These are phyloP conservation scores for Lanius ludovicianus DNA, from an alignment of 2,113 vertebrate genomes.

Conservation along the genomic window DNA sequence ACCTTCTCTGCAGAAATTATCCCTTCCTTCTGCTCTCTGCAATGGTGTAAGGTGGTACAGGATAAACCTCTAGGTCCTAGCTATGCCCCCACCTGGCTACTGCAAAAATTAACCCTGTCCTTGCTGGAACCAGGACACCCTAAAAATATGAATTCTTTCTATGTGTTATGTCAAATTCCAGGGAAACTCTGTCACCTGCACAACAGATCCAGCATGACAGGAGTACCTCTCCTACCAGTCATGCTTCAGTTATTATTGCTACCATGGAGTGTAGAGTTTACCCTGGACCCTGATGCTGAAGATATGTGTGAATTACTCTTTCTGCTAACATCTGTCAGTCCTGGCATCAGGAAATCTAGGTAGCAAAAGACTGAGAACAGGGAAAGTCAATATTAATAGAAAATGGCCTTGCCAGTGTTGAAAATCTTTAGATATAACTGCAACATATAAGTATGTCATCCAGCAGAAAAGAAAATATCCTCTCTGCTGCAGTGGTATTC, in stretches of 20 bases:
- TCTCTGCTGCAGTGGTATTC: background rate
- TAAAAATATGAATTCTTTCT: background rate
- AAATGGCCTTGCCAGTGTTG: rapidly evolving
- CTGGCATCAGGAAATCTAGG: background rate
- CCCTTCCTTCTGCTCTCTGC: background rate
- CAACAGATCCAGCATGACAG: background rate
- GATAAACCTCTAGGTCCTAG: background rate
- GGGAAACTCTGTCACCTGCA: background rate
- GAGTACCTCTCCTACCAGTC: background rate
- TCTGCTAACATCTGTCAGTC: background rate
- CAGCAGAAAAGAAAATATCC: background rate
- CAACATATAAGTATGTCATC: background rate
- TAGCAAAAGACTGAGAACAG: background rate
- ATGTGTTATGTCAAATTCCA: background rate
- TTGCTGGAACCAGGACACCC: background rate
- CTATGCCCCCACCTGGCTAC: background rate
- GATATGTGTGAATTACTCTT: background rate
- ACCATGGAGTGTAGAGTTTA: background rate
- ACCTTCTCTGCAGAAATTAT: rapidly evolving
- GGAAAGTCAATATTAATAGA: background rate
- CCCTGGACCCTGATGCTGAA: background rate
- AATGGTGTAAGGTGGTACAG: background rate
- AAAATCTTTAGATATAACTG: background rate
- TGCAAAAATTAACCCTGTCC: background rate
- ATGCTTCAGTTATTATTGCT: background rate